phyloP scores from a whole-genome alignment of 2,113 vertebrate genomes.

The Montifringilla adamsi region DNA sequence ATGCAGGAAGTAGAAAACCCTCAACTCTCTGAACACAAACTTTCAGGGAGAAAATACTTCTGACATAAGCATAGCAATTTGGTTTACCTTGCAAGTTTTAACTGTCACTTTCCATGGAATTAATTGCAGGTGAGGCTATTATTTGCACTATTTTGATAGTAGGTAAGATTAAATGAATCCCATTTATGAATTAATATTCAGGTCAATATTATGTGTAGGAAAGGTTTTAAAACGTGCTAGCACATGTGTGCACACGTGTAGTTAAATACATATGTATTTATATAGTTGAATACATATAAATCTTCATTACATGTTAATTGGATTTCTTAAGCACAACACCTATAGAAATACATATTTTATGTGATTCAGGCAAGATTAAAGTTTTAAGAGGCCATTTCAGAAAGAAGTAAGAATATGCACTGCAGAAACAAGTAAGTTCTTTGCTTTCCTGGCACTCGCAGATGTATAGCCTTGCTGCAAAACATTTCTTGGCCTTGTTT shows the following conservation, averaged over 20 bases:
- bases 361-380: neutral
- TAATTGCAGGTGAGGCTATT: neutral
- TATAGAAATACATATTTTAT: neutral
- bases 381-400: neutral
- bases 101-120: neutral
- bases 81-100: neutral
- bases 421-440: neutral
- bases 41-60: neutral
- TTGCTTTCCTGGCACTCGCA: neutral
- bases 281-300: neutral
- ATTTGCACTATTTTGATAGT: neutral
- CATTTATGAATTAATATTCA: neutral
- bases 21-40: neutral
- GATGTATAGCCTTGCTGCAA: neutral
- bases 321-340: neutral
- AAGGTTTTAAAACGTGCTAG: neutral
- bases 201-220: neutral
- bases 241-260: rapidly evolving
- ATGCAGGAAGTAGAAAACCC: neutral
- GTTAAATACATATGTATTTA: no score
- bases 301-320: neutral
- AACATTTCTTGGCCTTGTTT: neutral
- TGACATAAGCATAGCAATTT: neutral
- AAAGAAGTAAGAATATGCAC: neutral
- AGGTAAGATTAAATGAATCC: neutral